Base-by-base conservation (phyloP, 1,140 invertebrate genomes). In the Microplitis demolitor region DNA sequence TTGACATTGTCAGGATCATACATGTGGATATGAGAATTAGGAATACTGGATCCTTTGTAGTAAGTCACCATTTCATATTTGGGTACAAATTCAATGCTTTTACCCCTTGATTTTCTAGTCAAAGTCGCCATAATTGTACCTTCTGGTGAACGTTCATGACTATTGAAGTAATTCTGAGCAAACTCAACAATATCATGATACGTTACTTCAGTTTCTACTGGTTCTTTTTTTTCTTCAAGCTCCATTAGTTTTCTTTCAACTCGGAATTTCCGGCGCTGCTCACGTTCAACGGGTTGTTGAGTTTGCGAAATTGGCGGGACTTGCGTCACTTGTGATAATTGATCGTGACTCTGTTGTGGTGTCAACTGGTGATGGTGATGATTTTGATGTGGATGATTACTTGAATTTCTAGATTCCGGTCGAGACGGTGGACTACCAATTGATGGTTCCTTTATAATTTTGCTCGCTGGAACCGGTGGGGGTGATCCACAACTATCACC, bases 1-100 rank as follows among this genome's bases (percentile, higher is more conserved):
- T 93, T 93, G 14, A 97, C 92, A 82, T 98, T 98, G 79, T 98
- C 96, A 0, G 96, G 95, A 88, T 98, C 97, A 84, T 97, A 97
- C 88, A 99, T 92, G 79, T 97, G 95, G 80, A 98, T 94, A 85
- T 98, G 96, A 0, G 96, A 98, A 70, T 94, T 97, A 1, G 96
- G 94, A 78, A 98, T 98, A 53, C 92, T 91, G 66, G 92, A 94
- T 34, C 91, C 93, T 83, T 96, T 95, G 76, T 94, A 95, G 85
- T 93, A 98, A 0, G 91, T 93, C 1, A 98, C 91, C 95, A 99
- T 97, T 83, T 98, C 96, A 79, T 95, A 93, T 80, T 97, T 97
- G 0, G 94, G 93, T 35, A 97, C 89, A 66, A 93, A 88, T 82
- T 97, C 95, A 74, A 91, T 89, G 45, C 91, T 91, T 74, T 95